Conservation (phyloP, 2,113 vertebrate species). For the Athene noctua region DNA sequence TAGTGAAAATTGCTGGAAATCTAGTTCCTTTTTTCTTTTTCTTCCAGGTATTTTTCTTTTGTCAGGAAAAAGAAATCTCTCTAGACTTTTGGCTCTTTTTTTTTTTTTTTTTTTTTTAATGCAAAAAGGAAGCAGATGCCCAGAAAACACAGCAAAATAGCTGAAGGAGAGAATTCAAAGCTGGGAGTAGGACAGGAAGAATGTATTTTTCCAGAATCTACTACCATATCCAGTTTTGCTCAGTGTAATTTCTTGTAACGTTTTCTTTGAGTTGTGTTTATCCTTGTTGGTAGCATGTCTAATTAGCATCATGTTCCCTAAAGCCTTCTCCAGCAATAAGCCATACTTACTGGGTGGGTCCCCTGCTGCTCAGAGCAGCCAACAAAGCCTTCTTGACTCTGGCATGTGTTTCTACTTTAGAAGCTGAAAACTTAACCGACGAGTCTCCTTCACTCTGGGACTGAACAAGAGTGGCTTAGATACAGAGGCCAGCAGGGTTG, state of each 20-base stretch:
- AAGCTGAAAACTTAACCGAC: not conserved
- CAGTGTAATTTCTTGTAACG: not conserved
- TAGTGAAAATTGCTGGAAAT: not conserved
- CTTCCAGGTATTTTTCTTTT: not conserved
- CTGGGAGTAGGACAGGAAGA: not conserved
- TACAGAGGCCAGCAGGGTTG: not conserved
- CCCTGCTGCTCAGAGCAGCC: not conserved
- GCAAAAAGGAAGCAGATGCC: not conserved
- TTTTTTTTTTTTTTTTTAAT: not conserved
- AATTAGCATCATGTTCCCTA: not conserved
- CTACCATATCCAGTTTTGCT: not conserved
- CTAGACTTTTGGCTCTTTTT: not conserved
- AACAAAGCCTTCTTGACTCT: not conserved
- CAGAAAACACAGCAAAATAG: not conserved
- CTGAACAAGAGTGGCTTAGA: not conserved
- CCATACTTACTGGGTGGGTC: not conserved
- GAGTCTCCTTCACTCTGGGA: not conserved
- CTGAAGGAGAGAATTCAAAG: not conserved
- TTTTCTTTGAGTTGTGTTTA: not conserved
- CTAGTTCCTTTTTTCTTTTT: not conserved
- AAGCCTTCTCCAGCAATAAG: not conserved
- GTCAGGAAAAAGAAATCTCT: not conserved
- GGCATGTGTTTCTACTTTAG: not conserved
- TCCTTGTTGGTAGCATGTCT: not conserved
- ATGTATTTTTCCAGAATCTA: not conserved